Evolutionary conservation across 2,113 vertebrate species (phyloP).

Genomic region (Baryphthengus martii): DNA sequence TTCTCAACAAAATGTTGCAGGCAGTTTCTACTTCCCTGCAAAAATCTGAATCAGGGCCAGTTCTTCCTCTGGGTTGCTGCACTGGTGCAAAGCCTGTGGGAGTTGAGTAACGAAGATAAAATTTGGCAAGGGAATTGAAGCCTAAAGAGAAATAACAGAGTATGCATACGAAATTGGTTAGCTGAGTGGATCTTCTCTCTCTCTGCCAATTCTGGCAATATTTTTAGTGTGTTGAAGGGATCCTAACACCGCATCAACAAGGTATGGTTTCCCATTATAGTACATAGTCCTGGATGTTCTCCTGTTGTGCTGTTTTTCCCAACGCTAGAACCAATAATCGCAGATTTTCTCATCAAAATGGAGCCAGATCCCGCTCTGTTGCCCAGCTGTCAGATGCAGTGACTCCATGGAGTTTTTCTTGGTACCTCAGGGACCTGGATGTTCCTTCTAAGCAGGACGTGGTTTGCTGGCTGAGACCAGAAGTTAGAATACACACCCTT

Average conservation of each 20-base stretch:
- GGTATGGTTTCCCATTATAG: not conserved
- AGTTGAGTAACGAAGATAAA: slow-evolving; percentile 2
- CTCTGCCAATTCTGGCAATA: not conserved
- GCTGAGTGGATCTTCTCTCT: not conserved
- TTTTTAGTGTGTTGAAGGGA: not conserved
- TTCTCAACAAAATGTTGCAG: not conserved
- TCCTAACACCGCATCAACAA: not conserved
- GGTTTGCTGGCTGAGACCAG: not conserved
- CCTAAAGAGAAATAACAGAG: not conserved
- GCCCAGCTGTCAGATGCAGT: not conserved
- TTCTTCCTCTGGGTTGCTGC: not conserved
- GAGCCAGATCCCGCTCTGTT: not conserved
- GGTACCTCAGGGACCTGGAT: not conserved
- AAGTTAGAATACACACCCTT: not conserved
- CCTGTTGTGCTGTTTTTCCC: not conserved
- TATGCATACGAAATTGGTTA: not conserved
- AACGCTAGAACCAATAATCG: not conserved
- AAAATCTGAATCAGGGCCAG: not conserved
- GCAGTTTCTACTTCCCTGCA: not conserved
- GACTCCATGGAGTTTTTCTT: not conserved
- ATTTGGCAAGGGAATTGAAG: not conserved
- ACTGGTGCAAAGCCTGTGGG: not conserved
- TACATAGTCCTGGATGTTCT: not conserved
- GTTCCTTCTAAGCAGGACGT: not conserved
- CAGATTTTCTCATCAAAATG: not conserved